Percentiles rank a stretch among this genome's conserved stretches.
phyloP scores from a whole-genome alignment of 2,888 invertebrate genomes.

The Tetrapedia diversipes region DNA sequence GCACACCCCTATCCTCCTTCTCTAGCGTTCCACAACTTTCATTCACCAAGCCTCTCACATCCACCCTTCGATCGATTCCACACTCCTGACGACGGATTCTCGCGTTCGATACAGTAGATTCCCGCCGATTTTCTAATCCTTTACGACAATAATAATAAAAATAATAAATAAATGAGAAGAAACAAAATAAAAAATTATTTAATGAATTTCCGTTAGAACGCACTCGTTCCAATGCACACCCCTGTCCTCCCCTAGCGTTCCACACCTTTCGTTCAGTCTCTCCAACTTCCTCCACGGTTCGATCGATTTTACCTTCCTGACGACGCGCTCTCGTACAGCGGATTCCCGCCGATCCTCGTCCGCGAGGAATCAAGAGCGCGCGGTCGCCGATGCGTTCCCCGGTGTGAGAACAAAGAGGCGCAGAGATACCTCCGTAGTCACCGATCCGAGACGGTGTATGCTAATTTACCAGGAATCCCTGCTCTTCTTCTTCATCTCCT shows the following conservation, averaged over 20 bases:
- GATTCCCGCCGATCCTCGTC: no score
- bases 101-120: no score
- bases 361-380: slow-evolving; percentile 7
- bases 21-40: not conserved
- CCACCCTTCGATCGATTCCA: not conserved
- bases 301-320: not conserved
- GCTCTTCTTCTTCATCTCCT: slow-evolving; percentile 56
- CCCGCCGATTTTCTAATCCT: no score
- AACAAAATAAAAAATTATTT: no score
- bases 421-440: slow-evolving; percentile 34
- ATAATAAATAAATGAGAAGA: no score
- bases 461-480: slow-evolving; percentile 73
- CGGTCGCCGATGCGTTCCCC: slow-evolving; percentile 20
- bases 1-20: no score
- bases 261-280: not conserved
- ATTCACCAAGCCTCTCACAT: not conserved
- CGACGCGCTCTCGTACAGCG: no score
- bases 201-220: no score
- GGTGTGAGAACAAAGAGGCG: slow-evolving; percentile 68
- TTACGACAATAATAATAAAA: no score
- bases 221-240: no score
- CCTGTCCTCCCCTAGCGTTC: not conserved
- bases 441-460: slow-evolving; percentile 66
- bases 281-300: not conserved
- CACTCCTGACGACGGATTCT: no score